Conservation (phyloP, 1,140 invertebrate genomes). For the Pentalonia nigronervosa region DNA sequence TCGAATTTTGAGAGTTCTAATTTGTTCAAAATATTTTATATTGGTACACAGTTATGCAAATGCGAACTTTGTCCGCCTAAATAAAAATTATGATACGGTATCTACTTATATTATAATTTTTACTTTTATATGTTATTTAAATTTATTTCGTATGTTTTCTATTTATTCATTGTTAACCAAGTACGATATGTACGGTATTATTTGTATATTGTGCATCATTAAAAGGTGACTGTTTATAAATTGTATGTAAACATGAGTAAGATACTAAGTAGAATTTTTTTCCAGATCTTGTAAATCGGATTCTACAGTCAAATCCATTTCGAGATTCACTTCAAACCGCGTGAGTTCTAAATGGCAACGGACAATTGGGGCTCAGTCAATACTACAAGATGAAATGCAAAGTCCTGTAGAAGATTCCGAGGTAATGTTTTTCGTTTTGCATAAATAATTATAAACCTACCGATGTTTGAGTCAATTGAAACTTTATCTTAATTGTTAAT, state of each 20-base stretch:
- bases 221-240: background rate
- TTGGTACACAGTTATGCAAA: background rate
- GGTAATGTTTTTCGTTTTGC: conserved; percentile 59
- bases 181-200: background rate
- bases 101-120: background rate
- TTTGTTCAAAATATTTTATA: background rate
- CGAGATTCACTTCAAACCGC: conserved; percentile 65
- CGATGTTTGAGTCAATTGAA: background rate
- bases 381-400: conserved; percentile 26
- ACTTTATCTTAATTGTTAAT: background rate
- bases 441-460: background rate
- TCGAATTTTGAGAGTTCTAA: background rate
- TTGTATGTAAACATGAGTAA: background rate
- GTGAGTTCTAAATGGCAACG: conserved; percentile 36
- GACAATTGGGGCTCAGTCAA: background rate
- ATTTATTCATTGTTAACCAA: background rate
- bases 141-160: too few relatives aligned
- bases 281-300: conserved; percentile 69
- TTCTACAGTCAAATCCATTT: conserved; percentile 68
- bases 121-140: background rate
- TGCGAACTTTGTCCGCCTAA: background rate
- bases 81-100: background rate
- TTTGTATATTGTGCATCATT: background rate
- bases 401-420: conserved; percentile 36
- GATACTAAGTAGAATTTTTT: background rate